phyloP scores from a whole-genome alignment of 2,113 vertebrate species.

The Syngnathus floridae region DNA sequence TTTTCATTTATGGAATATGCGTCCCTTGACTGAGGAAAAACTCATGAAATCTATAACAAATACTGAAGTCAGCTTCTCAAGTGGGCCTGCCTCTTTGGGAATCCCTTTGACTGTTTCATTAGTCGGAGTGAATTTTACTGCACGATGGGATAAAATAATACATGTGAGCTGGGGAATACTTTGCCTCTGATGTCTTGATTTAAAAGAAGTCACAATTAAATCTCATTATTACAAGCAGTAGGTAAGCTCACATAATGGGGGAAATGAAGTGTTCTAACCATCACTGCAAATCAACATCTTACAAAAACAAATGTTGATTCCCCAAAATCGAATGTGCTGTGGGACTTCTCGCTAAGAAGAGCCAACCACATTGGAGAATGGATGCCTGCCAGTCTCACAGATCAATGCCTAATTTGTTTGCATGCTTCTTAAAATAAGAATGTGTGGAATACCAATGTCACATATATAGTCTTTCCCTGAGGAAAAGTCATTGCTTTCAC shows the following conservation, averaged over 20 bases:
- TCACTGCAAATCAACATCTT: neutral
- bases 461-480: neutral
- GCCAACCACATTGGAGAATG: neutral
- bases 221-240: constrained; percentile 21
- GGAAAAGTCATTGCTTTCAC: neutral
- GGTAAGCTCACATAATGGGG: constrained; percentile 8
- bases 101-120: constrained; percentile 2
- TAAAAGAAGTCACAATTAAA: constrained; percentile 24
- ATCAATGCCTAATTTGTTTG: neutral
- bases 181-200: neutral
- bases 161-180: neutral
- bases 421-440: neutral
- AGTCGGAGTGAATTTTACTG: neutral
- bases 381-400: neutral
- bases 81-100: neutral
- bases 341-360: neutral
- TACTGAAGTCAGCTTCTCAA: neutral
- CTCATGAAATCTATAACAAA: neutral
- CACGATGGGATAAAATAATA: neutral
- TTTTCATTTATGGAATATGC: neutral
- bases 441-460: neutral
- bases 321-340: neutral
- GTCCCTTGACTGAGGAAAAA: neutral
- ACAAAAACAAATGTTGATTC: neutral
- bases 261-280: neutral